phyloP scores from a whole-genome alignment of 2,113 vertebrate species.

The Nothoprocta perdicaria region DNA sequence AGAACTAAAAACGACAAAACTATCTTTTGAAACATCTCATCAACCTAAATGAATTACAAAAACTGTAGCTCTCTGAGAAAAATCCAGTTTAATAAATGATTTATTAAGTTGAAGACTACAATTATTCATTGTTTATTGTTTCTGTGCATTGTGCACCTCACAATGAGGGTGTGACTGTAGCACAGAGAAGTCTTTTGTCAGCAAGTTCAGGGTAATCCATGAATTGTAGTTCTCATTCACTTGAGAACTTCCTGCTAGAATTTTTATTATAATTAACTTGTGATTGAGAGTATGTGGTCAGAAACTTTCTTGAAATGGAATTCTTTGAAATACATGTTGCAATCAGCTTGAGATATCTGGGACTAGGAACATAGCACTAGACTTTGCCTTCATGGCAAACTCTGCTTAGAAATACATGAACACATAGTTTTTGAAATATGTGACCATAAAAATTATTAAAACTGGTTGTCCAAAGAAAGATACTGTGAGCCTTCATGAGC shows the following conservation, averaged over 20 bases:
- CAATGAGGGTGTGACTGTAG: background rate
- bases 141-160: background rate
- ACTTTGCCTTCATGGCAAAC: background rate
- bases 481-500: background rate
- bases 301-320: background rate
- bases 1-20: background rate
- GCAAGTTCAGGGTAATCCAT: background rate
- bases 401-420: background rate
- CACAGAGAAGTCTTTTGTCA: background rate
- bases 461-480: background rate
- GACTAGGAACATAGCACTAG: background rate
- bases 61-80: background rate
- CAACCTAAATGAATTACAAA: background rate
- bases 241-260: background rate
- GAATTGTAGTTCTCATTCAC: background rate
- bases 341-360: background rate
- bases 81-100: background rate
- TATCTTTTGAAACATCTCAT: background rate
- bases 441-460: background rate
- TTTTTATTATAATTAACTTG: background rate
- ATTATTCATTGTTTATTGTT: slow-evolving; percentile 5
- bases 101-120: background rate
- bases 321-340: background rate
- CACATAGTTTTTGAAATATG: background rate
- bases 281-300: background rate